These are phyloP conservation scores for Ailurus styani DNA, from an alignment of 2,113 vertebrate species.

Conservation along the genomic window DNA sequence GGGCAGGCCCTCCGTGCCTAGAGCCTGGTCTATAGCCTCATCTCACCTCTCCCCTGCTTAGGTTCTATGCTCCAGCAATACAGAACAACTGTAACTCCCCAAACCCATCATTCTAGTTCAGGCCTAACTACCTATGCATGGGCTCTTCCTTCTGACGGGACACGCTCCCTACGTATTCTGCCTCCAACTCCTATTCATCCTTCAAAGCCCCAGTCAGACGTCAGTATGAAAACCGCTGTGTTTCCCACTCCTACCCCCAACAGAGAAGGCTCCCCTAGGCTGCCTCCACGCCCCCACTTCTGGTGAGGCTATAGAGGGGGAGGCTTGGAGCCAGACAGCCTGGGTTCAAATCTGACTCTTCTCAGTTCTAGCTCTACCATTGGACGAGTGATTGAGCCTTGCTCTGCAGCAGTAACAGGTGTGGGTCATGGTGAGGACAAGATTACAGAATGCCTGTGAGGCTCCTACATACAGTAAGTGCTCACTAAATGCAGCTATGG, in stretches of 20 bases:
- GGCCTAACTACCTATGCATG: not conserved
- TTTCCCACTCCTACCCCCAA: not conserved
- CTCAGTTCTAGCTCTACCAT: not conserved
- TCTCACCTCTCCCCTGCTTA: not conserved
- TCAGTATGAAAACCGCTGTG: not conserved
- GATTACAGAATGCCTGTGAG: fast-evolving
- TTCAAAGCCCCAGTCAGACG: not conserved
- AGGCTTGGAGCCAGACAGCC: not conserved
- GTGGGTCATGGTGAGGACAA: not conserved
- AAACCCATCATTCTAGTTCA: not conserved
- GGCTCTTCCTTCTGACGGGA: not conserved
- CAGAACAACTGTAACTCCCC: not conserved
- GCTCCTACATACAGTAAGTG: not conserved
- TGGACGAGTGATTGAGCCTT: not conserved
- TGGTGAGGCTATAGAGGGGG: not conserved
- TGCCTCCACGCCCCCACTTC: not conserved
- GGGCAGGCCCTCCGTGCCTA: not conserved
- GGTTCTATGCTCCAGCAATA: not conserved
- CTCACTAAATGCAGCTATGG: fast-evolving
- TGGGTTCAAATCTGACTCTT: not conserved
- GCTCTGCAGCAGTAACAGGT: not conserved
- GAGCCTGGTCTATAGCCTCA: not conserved
- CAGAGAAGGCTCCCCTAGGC: not conserved
- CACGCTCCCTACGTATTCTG: not conserved
- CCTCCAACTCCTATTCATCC: not conserved